phyloP scores from a whole-genome alignment of 64 coral and sea anemone species.

The Montipora sp. region DNA sequence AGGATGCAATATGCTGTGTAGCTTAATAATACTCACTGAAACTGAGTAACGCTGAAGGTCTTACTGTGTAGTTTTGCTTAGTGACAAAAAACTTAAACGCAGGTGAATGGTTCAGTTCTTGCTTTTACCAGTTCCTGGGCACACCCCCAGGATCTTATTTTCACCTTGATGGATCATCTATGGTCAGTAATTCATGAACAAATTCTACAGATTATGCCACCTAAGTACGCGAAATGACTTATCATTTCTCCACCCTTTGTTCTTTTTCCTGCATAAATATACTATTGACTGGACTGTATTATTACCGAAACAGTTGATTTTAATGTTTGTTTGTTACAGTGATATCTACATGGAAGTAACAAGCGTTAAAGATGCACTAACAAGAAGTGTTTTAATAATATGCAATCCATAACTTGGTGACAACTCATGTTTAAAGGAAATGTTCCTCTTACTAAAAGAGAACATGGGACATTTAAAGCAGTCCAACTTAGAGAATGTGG shows the following conservation, averaged over 20 bases:
- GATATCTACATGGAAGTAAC: slow-evolving; percentile 15
- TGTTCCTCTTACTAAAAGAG: slow-evolving; percentile 1
- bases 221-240: no score
- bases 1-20: background rate
- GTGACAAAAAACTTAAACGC: no score
- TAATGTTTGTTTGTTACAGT: background rate
- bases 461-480: background rate
- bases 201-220: no score
- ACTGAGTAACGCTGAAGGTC: no score
- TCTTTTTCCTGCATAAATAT: slow-evolving; percentile 14
- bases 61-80: no score
- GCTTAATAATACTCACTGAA: no score
- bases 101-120: no score
- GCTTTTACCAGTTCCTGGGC: no score
- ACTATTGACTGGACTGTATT: background rate
- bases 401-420: slow-evolving; percentile 10
- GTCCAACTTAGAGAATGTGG: slow-evolving; percentile 8
- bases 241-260: background rate
- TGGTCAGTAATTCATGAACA: no score
- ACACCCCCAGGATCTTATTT: no score
- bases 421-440: slow-evolving; percentile 4
- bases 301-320: background rate
- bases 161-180: no score
- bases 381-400: slow-evolving; percentile 1
- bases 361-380: background rate